Conservation (phyloP, 2,888 invertebrate species). For the Plebejus melissa region DNA sequence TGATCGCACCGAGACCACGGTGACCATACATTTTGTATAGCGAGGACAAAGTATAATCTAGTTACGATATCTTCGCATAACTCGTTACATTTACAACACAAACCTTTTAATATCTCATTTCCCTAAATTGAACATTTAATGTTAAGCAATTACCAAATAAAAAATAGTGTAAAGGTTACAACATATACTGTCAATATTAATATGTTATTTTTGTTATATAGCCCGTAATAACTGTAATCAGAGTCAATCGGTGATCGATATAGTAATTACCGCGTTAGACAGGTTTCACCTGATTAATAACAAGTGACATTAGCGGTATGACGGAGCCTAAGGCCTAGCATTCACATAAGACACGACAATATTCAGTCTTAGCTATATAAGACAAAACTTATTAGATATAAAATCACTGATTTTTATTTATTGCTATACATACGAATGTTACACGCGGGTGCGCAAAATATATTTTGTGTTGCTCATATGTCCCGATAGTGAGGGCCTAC, state of each 20-base stretch:
- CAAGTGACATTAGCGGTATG: constrained; percentile 21
- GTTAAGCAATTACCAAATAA: constrained; percentile 6
- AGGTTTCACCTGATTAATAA: constrained; percentile 19
- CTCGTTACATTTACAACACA: constrained; percentile 3
- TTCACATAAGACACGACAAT: background rate
- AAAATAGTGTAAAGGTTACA: constrained; percentile 23
- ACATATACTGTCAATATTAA: constrained; percentile 11
- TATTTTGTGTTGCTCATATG: too few species aligned
- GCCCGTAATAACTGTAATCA: constrained; percentile 25
- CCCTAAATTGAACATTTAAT: constrained; percentile 16
- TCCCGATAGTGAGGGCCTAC: too few species aligned
- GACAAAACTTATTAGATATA: too few species aligned
- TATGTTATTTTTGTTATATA: constrained; percentile 24
- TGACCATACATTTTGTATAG: background rate
- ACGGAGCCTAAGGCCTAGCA: background rate
- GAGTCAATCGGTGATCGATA: constrained; percentile 14
- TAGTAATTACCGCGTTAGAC: constrained; percentile 9
- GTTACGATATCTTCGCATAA: background rate
- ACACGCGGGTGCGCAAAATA: too few species aligned
- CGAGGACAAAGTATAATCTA: background rate
- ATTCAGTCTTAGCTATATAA: background rate
- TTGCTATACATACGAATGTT: too few species aligned
- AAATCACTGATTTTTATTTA: too few species aligned
- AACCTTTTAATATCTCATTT: background rate
- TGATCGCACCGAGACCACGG: constrained; percentile 1